Percentiles rank a stretch among this genome's conserved stretches.
These are phyloP conservation scores for Nycticryphes semicollaris DNA, from an alignment of 2,113 vertebrate genomes.

Conservation along the genomic window DNA sequence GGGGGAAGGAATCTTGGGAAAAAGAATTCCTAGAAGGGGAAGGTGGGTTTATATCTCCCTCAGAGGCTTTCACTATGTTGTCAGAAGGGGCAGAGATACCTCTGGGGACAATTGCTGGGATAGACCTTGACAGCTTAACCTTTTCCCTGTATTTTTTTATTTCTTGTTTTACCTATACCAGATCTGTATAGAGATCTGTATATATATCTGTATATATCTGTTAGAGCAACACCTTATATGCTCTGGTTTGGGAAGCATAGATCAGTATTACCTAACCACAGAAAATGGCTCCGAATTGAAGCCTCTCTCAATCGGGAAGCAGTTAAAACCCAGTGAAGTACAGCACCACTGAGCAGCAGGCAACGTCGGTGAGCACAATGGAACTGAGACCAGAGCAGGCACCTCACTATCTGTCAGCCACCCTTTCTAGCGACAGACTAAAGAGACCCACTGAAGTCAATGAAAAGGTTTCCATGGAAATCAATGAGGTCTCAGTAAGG, in stretches of 20 bases:
- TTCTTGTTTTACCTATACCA: background rate
- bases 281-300: slow-evolving; percentile 30
- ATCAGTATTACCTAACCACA: background rate
- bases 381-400: background rate
- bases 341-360: background rate
- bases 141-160: background rate
- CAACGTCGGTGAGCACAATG: slow-evolving; percentile 1
- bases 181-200: no score
- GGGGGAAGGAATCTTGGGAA: background rate
- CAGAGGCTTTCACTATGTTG: background rate
- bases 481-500: slow-evolving; percentile 64
- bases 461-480: slow-evolving; percentile 68
- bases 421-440: slow-evolving; percentile 1
- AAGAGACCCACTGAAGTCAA: slow-evolving; percentile 47
- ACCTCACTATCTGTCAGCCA: slow-evolving; percentile 42
- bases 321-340: background rate
- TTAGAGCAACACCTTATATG: background rate
- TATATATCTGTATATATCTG: background rate
- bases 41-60: background rate
- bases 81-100: background rate
- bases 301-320: background rate
- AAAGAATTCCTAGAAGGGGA: background rate
- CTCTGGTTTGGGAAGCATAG: background rate
- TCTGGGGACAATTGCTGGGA: background rate
- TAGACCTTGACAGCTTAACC: background rate